Evolutionary conservation across 2,888 invertebrate species (phyloP).

Genomic region (Colostygia pectinataria): DNA sequence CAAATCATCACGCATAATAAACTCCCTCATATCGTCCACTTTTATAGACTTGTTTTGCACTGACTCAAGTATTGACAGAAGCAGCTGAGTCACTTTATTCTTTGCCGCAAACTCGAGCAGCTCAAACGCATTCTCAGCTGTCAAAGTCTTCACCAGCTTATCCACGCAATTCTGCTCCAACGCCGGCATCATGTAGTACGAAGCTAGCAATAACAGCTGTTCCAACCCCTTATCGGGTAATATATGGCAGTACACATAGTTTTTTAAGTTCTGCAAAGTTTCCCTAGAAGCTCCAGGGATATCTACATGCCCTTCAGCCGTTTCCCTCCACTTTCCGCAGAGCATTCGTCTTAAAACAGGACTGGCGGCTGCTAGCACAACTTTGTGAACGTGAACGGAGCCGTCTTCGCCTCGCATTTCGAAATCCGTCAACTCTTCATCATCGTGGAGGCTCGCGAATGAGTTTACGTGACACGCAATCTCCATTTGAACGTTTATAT

Average conservation of each 20-base stretch:
- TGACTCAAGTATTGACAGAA: conserved; percentile 48
- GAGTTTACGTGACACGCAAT: conserved; percentile 42
- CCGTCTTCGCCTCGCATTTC: conserved; percentile 54
- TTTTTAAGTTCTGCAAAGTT: conserved; percentile 52
- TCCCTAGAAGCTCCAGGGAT: conserved; percentile 46
- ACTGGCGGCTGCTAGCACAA: conserved; percentile 53
- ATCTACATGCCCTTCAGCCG: conserved; percentile 46
- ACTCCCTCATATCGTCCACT: conserved; percentile 45
- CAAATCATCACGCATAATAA: conserved; percentile 27
- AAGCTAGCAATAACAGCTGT: conserved; percentile 50
- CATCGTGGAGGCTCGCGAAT: conserved; percentile 45
- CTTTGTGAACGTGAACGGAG: conserved; percentile 50
- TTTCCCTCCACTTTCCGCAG: conserved; percentile 53
- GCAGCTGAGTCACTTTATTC: conserved; percentile 45
- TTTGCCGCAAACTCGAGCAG: conserved; percentile 52
- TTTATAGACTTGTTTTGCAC: conserved; percentile 38
- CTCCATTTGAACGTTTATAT: conserved; percentile 44
- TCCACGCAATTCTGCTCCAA: conserved; percentile 53
- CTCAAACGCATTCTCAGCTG: conserved; percentile 34
- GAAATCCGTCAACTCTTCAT: conserved; percentile 56
- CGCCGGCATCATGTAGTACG: conserved; percentile 56
- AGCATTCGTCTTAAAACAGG: conserved; percentile 54
- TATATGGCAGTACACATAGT: conserved; percentile 51
- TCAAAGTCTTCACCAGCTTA: conserved; percentile 38
- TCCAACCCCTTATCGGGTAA: conserved; percentile 49